Base-by-base conservation (phyloP, 2,888 invertebrate species). In the Brachyptera risi region DNA sequence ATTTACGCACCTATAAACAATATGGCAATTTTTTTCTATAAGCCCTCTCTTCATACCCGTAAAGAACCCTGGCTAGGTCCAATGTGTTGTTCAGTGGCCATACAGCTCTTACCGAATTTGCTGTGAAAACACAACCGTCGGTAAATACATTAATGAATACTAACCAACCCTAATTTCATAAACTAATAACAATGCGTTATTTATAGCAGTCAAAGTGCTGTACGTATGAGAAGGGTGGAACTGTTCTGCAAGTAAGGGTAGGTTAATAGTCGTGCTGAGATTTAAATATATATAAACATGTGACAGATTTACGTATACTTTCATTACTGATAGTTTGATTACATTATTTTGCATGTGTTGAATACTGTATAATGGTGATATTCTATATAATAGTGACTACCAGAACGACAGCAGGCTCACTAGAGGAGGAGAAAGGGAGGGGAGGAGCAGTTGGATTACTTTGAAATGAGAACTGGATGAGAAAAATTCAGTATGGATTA, bases 401-500 rank as follows among this genome's bases (percentile, higher is more conserved):
- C 27, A n/a, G n/a, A n/a, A 26, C 26, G 15, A 27, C 24, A 27
- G 17, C 27, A 27, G 50, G 50, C 27, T 13, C 13, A 17, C 31
- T 17, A 5, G 31, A 21, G 37, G 51, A 31, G 3, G 51, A 2
- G 27, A 51, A 15, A 35, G 54, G 23, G 54, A 54, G 27, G 31
- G 54, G 51, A 26, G 13, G 15, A 24, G 15, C 44, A 44, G 42
- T 13, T 38, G 61, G 61, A 61, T 61, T 61, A 61, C 61, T 57
- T 27, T 47, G 50, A 58, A 61, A 61, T 50, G 61, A 61, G 57
- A 61, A 27, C 42, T 26, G 61, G 58, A 61, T 50, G 61, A 31
- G 61, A 49, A 61, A 61, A 61, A 58, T 61, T 38, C 54, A 37
- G 54, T 21, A 7, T 37, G 54, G 54, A 54, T 54, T 54, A 54